A percentile compares a stretch with the other conserved stretches of the same genome.
Conservation (phyloP, 2,797 vertebrate genomes). For the Mormyrus hasselquistii region DNA sequence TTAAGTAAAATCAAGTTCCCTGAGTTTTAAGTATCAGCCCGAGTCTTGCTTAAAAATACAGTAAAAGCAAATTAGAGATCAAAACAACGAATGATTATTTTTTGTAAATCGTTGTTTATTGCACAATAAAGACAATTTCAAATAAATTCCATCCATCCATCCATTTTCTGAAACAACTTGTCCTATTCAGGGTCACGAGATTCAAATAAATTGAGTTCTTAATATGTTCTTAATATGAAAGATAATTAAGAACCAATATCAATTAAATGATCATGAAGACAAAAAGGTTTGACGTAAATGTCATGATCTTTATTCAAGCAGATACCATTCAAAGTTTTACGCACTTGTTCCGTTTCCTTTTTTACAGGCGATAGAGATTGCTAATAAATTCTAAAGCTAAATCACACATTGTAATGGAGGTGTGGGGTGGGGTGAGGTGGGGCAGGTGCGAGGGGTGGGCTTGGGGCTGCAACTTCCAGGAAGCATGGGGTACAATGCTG, state of each 20-base stretch:
- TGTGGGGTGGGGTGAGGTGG: too few relatives aligned
- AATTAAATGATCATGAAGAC: neutral
- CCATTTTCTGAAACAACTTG: too few relatives aligned
- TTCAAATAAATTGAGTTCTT: neutral
- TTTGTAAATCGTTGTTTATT: neutral
- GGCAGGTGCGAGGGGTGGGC: too few relatives aligned
- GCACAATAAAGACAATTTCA: neutral
- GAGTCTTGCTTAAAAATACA: neutral
- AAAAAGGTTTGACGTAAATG: neutral
- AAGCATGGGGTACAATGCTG: neutral
- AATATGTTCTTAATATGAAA: neutral
- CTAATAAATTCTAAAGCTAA: too few relatives aligned
- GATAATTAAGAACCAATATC: neutral
- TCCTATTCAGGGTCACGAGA: too few relatives aligned
- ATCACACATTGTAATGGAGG: too few relatives aligned
- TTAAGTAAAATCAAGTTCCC: neutral
- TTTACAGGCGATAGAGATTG: neutral
- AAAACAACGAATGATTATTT: neutral
- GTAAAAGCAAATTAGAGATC: neutral
- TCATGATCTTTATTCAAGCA: neutral
- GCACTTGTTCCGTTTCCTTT: neutral
- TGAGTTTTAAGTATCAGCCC: neutral
- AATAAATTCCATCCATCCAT: neutral
- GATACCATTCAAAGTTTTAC: neutral
- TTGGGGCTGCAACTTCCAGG: neutral